phyloP scores from a whole-genome alignment of 2,888 invertebrate species.

The Timandra comae region DNA sequence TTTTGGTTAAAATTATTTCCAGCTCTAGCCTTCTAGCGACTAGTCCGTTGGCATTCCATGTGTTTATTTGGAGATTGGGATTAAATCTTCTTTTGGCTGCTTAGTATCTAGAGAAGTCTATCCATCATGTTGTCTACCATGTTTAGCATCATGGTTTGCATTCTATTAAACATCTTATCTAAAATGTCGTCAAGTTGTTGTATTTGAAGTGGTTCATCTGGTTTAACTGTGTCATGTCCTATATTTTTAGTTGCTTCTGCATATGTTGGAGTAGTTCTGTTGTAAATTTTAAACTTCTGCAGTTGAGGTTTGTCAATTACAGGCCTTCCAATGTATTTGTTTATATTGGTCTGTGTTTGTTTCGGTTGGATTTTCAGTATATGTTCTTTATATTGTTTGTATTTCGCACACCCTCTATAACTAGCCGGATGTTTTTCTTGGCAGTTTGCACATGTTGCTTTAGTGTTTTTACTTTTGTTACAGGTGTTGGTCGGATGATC shows the following conservation, averaged over 20 bases:
- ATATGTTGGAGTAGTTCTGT: not conserved
- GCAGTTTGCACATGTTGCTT: constrained; percentile 18
- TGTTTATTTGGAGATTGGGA: too few relatives aligned
- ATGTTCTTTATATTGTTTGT: constrained; percentile 9
- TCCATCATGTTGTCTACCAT: constrained; percentile 19
- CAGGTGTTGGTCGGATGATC: too few relatives aligned
- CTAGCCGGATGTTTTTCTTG: constrained; percentile 18
- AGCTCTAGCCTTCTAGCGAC: too few relatives aligned
- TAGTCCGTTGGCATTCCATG: too few relatives aligned
- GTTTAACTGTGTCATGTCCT: not conserved
- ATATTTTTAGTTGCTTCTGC: not conserved
- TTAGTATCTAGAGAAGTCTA: constrained; percentile 14
- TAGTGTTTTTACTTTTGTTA: constrained; percentile 14
- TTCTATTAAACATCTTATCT: constrained; percentile 8
- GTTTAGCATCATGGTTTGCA: constrained; percentile 10
- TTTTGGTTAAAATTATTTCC: too few relatives aligned
- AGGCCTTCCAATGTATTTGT: not conserved
- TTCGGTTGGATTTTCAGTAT: constrained; percentile 5
- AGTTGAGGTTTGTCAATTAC: not conserved
- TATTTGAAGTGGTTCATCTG: constrained; percentile 1
- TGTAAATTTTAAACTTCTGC: too few relatives aligned
- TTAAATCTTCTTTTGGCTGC: too few relatives aligned
- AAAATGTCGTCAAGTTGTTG: too few relatives aligned
- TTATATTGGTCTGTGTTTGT: not conserved
- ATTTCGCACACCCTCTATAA: too few relatives aligned